Conservation (phyloP, 2,113 vertebrate species). For the Megalops atlanticus region DNA sequence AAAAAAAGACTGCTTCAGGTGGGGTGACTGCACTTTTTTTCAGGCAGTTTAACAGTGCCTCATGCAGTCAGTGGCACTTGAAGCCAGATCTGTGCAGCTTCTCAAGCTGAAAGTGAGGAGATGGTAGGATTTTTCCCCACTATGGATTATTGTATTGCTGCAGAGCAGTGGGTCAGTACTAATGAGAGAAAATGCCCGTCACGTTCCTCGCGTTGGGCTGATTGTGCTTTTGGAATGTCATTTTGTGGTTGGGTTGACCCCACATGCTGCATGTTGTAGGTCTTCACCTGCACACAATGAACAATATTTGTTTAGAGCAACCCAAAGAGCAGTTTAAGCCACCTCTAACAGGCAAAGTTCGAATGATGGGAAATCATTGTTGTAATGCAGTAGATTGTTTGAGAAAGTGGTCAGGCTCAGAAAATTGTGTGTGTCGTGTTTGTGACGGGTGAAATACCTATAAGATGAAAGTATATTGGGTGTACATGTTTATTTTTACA, state of each 20-base stretch:
- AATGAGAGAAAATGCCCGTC: background rate
- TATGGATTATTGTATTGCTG: background rate
- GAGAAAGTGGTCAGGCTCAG: background rate
- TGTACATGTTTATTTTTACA: no score
- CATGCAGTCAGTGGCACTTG: no score
- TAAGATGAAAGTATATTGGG: background rate
- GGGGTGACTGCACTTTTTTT: background rate
- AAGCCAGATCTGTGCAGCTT: background rate
- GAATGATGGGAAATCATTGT: background rate
- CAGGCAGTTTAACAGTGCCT: background rate
- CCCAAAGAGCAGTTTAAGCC: background rate
- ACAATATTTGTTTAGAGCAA: background rate
- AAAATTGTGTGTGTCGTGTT: background rate
- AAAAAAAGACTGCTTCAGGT: background rate
- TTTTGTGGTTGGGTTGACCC: background rate
- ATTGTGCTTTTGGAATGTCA: constrained; percentile 57
- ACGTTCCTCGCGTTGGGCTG: constrained; percentile 46
- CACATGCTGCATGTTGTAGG: background rate
- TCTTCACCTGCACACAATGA: background rate
- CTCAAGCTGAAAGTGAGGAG: background rate
- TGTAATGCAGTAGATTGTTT: background rate
- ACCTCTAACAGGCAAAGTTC: background rate
- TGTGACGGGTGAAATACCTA: background rate
- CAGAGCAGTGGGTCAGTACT: background rate
- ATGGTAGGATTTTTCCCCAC: background rate